These are phyloP conservation scores for Phalacrocorax carbo DNA, from an alignment of 2,113 vertebrate genomes.

Conservation along the genomic window DNA sequence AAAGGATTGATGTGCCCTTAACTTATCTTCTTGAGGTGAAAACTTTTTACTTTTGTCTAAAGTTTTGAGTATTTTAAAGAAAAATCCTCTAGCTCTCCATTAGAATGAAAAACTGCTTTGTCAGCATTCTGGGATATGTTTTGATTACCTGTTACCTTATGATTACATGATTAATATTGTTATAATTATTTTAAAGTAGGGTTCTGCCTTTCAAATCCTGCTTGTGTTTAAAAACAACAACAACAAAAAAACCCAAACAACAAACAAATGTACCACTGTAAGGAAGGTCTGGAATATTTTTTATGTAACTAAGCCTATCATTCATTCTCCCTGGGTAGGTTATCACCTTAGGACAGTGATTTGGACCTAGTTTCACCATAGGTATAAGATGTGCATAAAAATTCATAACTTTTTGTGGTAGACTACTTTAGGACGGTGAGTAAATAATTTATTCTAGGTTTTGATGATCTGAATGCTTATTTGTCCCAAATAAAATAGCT, in stretches of 20 bases:
- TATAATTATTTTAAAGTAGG: background rate
- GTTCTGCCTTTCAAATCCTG: background rate
- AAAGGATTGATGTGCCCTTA: background rate
- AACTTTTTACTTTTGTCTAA: background rate
- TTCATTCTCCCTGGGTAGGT: background rate
- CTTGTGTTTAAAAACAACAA: background rate
- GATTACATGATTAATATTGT: background rate
- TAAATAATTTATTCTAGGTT: background rate
- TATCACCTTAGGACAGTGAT: background rate
- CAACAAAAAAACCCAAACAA: too few relatives aligned
- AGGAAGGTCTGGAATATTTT: background rate
- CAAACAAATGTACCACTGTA: background rate
- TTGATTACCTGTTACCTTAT: background rate
- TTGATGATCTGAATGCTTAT: background rate
- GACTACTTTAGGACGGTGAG: background rate
- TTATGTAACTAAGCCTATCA: background rate
- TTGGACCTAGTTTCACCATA: background rate
- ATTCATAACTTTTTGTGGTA: fast-evolving
- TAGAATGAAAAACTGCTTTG: background rate
- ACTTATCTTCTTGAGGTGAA: background rate
- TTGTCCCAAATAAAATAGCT: background rate
- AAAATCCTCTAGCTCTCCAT: background rate
- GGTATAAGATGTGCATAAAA: background rate
- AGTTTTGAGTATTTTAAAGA: background rate
- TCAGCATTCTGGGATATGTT: background rate